Evolutionary conservation across 2,888 invertebrate genomes (phyloP).

Genomic region (Maniola hyperantus): DNA sequence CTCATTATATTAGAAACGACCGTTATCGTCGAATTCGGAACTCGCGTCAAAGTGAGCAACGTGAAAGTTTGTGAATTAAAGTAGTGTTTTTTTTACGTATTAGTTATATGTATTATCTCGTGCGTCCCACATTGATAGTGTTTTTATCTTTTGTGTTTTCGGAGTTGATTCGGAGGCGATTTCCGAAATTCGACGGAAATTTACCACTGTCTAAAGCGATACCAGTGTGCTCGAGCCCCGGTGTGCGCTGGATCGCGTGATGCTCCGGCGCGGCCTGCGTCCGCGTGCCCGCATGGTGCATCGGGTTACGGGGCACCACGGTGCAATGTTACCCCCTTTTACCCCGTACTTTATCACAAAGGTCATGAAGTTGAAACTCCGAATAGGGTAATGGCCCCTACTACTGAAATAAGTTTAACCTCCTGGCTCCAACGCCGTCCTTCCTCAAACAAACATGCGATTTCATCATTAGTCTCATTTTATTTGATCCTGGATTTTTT

Average conservation of each 20-base stretch:
- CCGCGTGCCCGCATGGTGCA: slow-evolving; percentile 61
- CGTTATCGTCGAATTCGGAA: slow-evolving; percentile 76
- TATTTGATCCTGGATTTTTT: background rate
- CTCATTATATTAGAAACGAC: slow-evolving; percentile 75
- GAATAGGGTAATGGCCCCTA: slow-evolving; percentile 33
- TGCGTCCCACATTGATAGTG: slow-evolving; percentile 33
- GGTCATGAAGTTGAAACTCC: slow-evolving; percentile 60
- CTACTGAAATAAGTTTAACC: background rate
- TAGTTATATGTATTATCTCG: slow-evolving; percentile 30
- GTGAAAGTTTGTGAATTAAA: slow-evolving; percentile 77
- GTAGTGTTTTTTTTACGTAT: slow-evolving; percentile 52
- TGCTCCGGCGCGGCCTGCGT: slow-evolving; percentile 51
- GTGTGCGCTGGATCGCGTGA: slow-evolving; percentile 47
- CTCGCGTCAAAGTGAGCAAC: slow-evolving; percentile 70
- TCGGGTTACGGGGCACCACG: slow-evolving; percentile 48
- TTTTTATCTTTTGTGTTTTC: slow-evolving; percentile 54
- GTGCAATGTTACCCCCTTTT: slow-evolving; percentile 28
- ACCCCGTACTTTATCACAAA: slow-evolving; percentile 40
- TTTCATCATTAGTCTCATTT: background rate
- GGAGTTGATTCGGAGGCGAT: slow-evolving; percentile 59
- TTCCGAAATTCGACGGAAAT: slow-evolving; percentile 78
- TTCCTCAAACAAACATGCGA: background rate
- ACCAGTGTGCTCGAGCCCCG: slow-evolving; percentile 57
- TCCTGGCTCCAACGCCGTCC: background rate
- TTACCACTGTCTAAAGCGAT: slow-evolving; percentile 62